A percentile compares a stretch with the other conserved stretches of the same genome.
Conservation (phyloP, 2,113 vertebrate genomes). For the Hipposideros armiger region DNA sequence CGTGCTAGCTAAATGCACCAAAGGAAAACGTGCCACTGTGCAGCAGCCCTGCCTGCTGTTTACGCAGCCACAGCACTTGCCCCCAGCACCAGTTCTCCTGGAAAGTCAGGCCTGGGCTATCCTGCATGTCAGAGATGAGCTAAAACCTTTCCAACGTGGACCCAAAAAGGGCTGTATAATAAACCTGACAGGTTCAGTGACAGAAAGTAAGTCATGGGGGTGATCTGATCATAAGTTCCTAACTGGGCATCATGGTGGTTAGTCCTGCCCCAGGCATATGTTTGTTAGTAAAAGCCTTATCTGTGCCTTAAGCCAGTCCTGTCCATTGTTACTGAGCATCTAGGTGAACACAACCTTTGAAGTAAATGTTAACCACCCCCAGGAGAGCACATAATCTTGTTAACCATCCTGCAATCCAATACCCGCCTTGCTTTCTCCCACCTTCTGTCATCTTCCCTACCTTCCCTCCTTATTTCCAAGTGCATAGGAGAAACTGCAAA, state of each 20-base stretch:
- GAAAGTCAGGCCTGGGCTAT: neutral
- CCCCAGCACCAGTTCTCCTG: neutral
- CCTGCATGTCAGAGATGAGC: neutral
- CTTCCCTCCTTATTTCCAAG: no score
- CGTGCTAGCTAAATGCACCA: rapidly evolving
- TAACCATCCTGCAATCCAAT: neutral
- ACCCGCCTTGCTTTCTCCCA: neutral
- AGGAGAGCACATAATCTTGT: neutral
- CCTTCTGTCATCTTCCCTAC: neutral
- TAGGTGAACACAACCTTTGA: neutral
- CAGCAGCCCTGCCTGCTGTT: neutral
- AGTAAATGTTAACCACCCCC: neutral
- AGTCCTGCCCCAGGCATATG: neutral
- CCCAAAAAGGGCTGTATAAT: neutral
- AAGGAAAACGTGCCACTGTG: rapidly evolving
- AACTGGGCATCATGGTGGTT: neutral
- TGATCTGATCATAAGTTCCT: neutral
- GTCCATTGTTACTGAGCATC: neutral
- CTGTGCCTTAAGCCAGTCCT: neutral
- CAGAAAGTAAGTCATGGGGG: neutral
- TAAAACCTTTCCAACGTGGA: neutral
- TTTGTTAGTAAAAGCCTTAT: neutral
- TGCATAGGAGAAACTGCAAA: neutral
- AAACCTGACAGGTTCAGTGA: neutral
- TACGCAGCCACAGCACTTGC: neutral